A percentile compares a stretch with the other conserved stretches of the same genome.
phyloP scores from a whole-genome alignment of 2,797 vertebrate genomes.

The Eospalax fontanierii region DNA sequence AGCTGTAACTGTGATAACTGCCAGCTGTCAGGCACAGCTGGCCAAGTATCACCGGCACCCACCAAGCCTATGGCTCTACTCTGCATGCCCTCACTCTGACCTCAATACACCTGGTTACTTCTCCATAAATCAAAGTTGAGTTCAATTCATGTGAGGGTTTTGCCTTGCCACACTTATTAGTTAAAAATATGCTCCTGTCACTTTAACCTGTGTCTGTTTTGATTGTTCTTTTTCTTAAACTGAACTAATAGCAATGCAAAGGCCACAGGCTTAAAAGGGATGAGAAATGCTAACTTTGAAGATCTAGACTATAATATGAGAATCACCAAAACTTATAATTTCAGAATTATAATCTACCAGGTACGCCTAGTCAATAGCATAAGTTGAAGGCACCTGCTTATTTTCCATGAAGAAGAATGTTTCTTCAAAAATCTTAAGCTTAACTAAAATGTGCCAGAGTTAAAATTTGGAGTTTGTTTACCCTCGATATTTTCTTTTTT shows the following conservation, averaged over 20 bases:
- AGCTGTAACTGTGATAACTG: not conserved
- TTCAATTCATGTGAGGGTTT: not conserved
- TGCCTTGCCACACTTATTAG: not conserved
- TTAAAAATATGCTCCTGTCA: not conserved
- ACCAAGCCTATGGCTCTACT: not conserved
- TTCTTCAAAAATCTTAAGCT: slow-evolving; percentile 4
- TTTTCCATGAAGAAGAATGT: not conserved
- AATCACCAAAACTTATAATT: slow-evolving; percentile 8
- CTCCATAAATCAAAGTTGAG: not conserved
- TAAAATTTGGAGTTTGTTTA: slow-evolving; percentile 12
- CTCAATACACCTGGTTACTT: not conserved
- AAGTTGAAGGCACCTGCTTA: slow-evolving; percentile 6
- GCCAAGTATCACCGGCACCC: not conserved
- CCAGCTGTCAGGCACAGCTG: not conserved
- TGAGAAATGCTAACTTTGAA: slow-evolving; percentile 17
- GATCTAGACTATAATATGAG: not conserved
- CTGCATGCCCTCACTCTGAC: not conserved
- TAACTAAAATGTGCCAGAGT: slow-evolving; percentile 32
- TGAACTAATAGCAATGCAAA: not conserved
- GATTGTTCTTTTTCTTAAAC: slow-evolving; percentile 18
- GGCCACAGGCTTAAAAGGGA: not conserved
- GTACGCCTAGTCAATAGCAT: not conserved
- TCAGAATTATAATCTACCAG: slow-evolving; percentile 5
- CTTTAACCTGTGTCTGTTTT: not conserved
- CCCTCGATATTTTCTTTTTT: not conserved